Percentiles rank a stretch among this genome's conserved stretches.
phyloP scores from a whole-genome alignment of 1,140 invertebrate genomes.

The Drosophila guanche region DNA sequence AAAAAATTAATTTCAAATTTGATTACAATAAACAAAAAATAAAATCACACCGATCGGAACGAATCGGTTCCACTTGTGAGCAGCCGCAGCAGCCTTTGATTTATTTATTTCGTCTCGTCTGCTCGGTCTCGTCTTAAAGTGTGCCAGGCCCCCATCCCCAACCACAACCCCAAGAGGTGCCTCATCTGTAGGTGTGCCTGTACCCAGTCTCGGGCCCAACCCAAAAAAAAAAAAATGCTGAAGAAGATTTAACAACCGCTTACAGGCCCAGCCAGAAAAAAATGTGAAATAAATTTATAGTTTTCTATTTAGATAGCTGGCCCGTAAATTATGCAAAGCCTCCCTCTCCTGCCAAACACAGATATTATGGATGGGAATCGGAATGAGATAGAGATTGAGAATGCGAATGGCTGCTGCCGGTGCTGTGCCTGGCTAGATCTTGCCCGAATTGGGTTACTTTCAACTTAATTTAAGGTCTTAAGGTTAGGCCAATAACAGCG shows the following conservation, averaged over 20 bases:
- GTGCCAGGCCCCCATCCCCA: slow-evolving; percentile 30
- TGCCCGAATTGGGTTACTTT: slow-evolving; percentile 73
- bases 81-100: slow-evolving; percentile 41
- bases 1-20: slow-evolving; percentile 77
- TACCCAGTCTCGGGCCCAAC: slow-evolving; percentile 45
- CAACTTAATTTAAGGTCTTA: slow-evolving; percentile 66
- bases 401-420: slow-evolving; percentile 45
- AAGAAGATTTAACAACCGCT: slow-evolving; percentile 39
- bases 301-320: slow-evolving; percentile 68
- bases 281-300: slow-evolving; percentile 65
- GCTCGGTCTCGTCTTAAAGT: slow-evolving; percentile 23
- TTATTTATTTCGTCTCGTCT: slow-evolving; percentile 39
- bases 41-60: slow-evolving; percentile 48
- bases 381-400: slow-evolving; percentile 29
- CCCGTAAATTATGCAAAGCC: slow-evolving; percentile 66
- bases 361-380: slow-evolving; percentile 29
- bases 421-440: slow-evolving; percentile 27
- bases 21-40: slow-evolving; percentile 72
- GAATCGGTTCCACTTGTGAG: slow-evolving; percentile 54
- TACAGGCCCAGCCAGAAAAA: slow-evolving; percentile 9
- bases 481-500: slow-evolving; percentile 61
- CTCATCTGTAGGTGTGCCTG: slow-evolving; percentile 39
- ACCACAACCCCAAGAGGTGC: too few species aligned
- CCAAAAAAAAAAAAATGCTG: slow-evolving; percentile 50
- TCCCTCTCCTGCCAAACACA: slow-evolving; percentile 23